Base-by-base conservation (phyloP, 2,797 vertebrate genomes). In the Crenuchus spilurus region DNA sequence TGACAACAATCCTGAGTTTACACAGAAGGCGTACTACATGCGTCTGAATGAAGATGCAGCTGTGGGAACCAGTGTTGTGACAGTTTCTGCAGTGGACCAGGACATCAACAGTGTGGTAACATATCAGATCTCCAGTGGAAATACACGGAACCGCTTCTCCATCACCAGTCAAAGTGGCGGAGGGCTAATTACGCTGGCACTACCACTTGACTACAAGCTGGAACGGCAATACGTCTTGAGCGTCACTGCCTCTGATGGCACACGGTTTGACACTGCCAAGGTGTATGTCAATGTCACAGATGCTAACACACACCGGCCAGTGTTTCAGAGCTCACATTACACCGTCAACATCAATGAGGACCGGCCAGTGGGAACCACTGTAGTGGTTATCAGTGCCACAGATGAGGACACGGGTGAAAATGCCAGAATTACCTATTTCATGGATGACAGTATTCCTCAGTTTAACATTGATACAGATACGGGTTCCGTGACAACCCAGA, bases 381-480 rank as follows among this genome's bases (percentile, higher is more conserved):
- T 98, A 3, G 97, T 98, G 35, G 85, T 98, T 0, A 99, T 99
- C 73, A 97, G 97, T 0, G 97, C 97, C 80, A 98, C 96, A 0
- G 97, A 99, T 0, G 97, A 99, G 84, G 97, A 99, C 70, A 98
- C 94, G 0, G 96, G 97, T 0, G 96, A 98, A 83, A 99, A 99
- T 0, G 95, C 97, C 0, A 95, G 93, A 18, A 98, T 99, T 81
- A 96, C 94, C 20, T 99, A 99, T 78, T 89, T 96, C 13, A 98
- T 98, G 96, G 97, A 99, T 30, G 97, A 99, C 85, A 98, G 95
- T 89, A 94, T 98, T 74, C 96, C 96, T n/a, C 97, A 98, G 91
- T 99, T 99, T 82, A 88, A 89, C 75, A 99, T 98, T 0, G 91
- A 96, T 0, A 11, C 92, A 0, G 95, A 97, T 81, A 94, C 93